Evolutionary conservation across 2,113 vertebrate genomes (phyloP).

Genomic region (Loxodonta africana): DNA sequence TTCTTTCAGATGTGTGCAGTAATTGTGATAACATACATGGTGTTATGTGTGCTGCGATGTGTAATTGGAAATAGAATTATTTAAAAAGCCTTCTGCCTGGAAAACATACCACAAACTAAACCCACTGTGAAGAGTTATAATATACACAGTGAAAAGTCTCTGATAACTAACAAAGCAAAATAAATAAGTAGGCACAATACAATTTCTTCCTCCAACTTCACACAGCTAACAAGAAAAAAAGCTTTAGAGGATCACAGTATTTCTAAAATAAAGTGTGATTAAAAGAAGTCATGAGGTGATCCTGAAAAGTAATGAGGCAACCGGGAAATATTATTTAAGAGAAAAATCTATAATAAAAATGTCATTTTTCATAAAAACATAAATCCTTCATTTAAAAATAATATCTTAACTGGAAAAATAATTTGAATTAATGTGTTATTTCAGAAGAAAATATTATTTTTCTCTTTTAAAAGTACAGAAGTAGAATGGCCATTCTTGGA

Average conservation of each 20-base stretch:
- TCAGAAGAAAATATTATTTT: background rate
- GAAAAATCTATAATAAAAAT: background rate
- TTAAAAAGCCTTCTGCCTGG: background rate
- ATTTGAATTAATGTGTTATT: background rate
- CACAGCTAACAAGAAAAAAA: background rate
- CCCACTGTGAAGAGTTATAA: background rate
- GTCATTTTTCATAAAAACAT: background rate
- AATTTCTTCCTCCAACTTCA: constrained; percentile 34
- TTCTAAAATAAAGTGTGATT: constrained; percentile 35
- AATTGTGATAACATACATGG: background rate
- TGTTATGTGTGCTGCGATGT: background rate
- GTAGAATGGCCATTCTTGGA: background rate
- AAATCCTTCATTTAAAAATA: constrained; percentile 13
- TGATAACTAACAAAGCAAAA: constrained; percentile 52
- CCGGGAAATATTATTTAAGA: background rate
- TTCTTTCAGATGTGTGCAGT: background rate
- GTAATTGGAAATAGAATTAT: background rate
- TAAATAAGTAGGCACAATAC: background rate
- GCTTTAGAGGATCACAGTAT: background rate
- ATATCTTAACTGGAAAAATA: constrained; percentile 9
- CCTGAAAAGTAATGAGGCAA: background rate
- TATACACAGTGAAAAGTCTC: constrained; percentile 36
- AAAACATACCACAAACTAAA: background rate
- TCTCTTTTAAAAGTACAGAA: background rate
- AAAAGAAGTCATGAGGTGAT: constrained; percentile 13